Conservation (phyloP, 2,888 invertebrate genomes). For the Copidosoma aretas region DNA sequence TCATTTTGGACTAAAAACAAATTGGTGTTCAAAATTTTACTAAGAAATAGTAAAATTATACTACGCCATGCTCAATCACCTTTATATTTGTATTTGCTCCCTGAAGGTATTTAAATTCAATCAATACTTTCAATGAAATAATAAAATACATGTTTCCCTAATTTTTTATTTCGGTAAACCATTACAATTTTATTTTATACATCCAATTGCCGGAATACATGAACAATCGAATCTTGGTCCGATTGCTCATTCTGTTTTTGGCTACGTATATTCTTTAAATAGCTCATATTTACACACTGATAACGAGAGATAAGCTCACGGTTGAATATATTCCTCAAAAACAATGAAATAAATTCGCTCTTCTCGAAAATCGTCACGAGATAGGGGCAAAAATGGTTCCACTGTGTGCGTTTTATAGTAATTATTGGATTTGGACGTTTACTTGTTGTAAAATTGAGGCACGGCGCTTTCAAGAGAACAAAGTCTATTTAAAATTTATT, state of each 20-base stretch:
- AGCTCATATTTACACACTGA: constrained; percentile 37
- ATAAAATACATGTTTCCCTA: neutral
- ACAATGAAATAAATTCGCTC: constrained; percentile 1
- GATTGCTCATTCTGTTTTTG: constrained; percentile 36
- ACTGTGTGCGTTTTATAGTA: constrained; percentile 7
- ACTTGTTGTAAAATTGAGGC: constrained; percentile 32
- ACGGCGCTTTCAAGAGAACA: constrained; percentile 32
- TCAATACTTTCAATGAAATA: neutral
- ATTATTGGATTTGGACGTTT: constrained; percentile 30
- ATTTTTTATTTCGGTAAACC: neutral
- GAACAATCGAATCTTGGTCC: constrained; percentile 43
- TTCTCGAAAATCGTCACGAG: constrained; percentile 3
- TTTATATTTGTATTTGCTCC: too few species aligned
- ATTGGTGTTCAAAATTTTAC: too few species aligned
- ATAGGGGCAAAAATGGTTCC: constrained; percentile 22
- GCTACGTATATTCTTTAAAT: constrained; percentile 35
- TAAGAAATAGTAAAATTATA: too few species aligned
- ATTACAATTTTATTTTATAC: neutral
- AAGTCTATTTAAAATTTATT: constrained; percentile 20
- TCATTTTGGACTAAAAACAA: neutral
- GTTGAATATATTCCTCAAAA: constrained; percentile 15
- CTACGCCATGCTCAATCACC: too few species aligned
- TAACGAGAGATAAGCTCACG: constrained; percentile 19
- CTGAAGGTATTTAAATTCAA: too few species aligned
- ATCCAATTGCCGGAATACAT: constrained; percentile 23